Base-by-base conservation (phyloP, 2,797 vertebrate genomes). In the Neostethus bicornis region DNA sequence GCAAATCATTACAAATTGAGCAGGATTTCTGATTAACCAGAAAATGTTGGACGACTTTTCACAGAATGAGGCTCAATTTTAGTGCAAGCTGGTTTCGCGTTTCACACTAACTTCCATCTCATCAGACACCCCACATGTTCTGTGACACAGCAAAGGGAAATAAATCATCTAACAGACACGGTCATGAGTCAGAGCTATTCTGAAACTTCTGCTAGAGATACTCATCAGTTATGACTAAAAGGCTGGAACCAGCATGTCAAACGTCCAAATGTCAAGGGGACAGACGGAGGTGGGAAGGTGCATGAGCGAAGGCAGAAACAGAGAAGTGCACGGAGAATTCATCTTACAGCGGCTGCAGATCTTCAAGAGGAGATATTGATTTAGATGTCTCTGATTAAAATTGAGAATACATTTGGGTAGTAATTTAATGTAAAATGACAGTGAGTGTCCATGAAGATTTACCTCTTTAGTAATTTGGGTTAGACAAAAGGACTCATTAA, bases 211-310 rank as follows among this genome's bases (percentile, higher is more conserved):
- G 70, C 60, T 66, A 67, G 61, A 77, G 68, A 82, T 71, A 69
- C 76, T 84, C 79, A 83, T 86, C 73, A 66, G 61, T 76, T 77
- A 70, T 81, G 84, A 78, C 70, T 73, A 71, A 80, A 87, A 79
- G 60, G 47, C 73, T 79, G 61, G 38, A 75, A 80, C 72, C 62
- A 75, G 62, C 55, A 66, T 80, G 77, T 85, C 81, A 84, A 81
- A 82, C 1, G 35, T 77, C 71, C 61, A 85, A 84, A 80, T 73
- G 80, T 86, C 80, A 81, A 56, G 28, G 31, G 53, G 51, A 79
- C 57, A 59, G 59, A 48, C 44, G 62, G 62, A 58, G 62, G 57
- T 17, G 11, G 23, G 37, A 45, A 45, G 49, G 71, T 65, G 57
- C 60, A 52, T 39, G 43, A 19, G 51, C 51, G 46, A 45, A 11